phyloP scores from a whole-genome alignment of 1,140 invertebrate genomes.

The Scaptomyza hsui region DNA sequence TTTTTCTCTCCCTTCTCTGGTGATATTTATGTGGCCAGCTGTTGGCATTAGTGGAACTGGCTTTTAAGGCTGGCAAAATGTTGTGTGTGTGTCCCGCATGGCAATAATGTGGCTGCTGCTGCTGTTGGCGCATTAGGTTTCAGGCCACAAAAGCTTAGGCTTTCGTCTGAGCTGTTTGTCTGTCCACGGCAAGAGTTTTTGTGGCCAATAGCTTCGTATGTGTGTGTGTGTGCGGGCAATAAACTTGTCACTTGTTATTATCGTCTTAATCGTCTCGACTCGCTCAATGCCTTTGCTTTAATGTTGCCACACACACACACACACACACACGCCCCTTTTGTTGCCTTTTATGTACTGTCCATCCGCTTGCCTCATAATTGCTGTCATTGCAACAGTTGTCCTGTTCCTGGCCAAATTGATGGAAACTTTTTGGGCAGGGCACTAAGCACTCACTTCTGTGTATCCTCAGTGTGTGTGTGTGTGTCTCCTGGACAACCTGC shows the following conservation, averaged over 20 bases:
- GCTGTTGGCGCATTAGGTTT: constrained; percentile 75
- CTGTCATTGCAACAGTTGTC: constrained; percentile 77
- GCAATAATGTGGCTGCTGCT: constrained; percentile 51
- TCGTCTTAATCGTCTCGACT: constrained; percentile 76
- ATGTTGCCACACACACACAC: constrained; percentile 1
- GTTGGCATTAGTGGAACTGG: constrained; percentile 79
- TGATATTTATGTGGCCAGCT: constrained; percentile 81
- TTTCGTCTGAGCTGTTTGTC: constrained; percentile 46
- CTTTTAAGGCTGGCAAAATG: constrained; percentile 70
- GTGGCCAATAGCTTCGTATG: constrained; percentile 14
- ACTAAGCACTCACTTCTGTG: constrained; percentile 28
- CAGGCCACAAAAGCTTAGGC: constrained; percentile 78
- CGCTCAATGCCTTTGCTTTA: constrained; percentile 60
- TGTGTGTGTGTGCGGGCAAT: constrained; percentile 58
- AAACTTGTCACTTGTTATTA: constrained; percentile 82
- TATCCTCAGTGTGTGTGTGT: constrained; percentile 14
- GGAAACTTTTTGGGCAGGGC: constrained; percentile 41
- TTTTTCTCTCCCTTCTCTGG: not conserved
- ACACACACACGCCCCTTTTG: constrained; percentile 36
- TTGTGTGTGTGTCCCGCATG: constrained; percentile 53
- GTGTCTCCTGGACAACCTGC: constrained; percentile 41
- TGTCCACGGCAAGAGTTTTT: constrained; percentile 51
- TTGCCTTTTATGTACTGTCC: constrained; percentile 40
- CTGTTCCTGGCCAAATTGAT: constrained; percentile 61
- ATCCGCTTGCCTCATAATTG: constrained; percentile 56